These are phyloP conservation scores for Corbicula japonica DNA, from an alignment of 2,888 invertebrate species.

Conservation along the genomic window DNA sequence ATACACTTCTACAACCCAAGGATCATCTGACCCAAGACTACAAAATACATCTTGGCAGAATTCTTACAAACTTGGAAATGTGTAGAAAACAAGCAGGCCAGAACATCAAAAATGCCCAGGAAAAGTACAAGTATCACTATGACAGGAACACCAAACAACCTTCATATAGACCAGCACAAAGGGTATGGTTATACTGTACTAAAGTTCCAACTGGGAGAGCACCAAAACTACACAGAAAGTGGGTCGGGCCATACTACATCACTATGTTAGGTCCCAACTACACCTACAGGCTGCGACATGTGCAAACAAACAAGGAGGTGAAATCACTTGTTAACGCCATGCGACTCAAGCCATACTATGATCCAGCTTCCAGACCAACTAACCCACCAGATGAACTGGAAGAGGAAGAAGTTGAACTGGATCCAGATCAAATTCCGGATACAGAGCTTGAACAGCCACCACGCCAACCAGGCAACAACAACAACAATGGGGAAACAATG, in stretches of 20 bases:
- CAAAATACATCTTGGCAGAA: slow-evolving; percentile 13
- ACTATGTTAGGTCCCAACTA: slow-evolving; percentile 20
- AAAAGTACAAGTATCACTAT: slow-evolving; percentile 46
- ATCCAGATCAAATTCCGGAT: no score
- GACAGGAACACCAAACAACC: slow-evolving; percentile 37
- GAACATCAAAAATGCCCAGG: slow-evolving; percentile 38
- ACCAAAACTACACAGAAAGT: slow-evolving; percentile 40
- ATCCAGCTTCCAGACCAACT: slow-evolving; percentile 47
- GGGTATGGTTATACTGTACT: slow-evolving; percentile 47
- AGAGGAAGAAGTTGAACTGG: background rate
- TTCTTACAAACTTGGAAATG: no score
- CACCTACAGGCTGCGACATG: slow-evolving; percentile 33
- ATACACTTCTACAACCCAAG: slow-evolving; percentile 32
- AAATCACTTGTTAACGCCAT: slow-evolving; percentile 44
- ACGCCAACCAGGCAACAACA: no score
- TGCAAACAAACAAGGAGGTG: slow-evolving; percentile 31
- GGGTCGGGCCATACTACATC: slow-evolving; percentile 44
- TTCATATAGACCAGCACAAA: slow-evolving; percentile 31
- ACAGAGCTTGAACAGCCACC: no score
- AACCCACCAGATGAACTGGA: slow-evolving; percentile 34
- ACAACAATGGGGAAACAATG: no score
- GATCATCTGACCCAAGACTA: slow-evolving; percentile 19
- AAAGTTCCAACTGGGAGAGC: slow-evolving; percentile 34
- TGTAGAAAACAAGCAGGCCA: slow-evolving; percentile 47
- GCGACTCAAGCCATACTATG: slow-evolving; percentile 48